phyloP scores from a whole-genome alignment of 2,113 vertebrate species.

The Pterocles gutturalis region DNA sequence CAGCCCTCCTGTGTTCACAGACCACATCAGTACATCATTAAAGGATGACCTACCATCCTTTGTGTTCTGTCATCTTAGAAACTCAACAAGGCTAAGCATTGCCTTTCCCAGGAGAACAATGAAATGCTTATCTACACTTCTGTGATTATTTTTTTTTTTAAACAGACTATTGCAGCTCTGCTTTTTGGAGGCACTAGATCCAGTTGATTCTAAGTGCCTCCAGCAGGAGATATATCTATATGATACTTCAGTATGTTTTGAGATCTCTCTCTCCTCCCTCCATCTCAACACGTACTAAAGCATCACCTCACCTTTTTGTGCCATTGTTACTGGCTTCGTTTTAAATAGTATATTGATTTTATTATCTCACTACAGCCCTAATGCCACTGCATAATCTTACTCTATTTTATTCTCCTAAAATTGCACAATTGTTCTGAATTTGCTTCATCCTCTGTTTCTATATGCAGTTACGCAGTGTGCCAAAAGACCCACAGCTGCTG shows the following conservation, averaged over 20 bases:
- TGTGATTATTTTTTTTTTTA: neutral
- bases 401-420: neutral
- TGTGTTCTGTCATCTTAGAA: neutral
- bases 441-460: neutral
- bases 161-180: neutral
- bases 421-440: neutral
- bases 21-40: neutral
- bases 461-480: neutral
- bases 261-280: neutral
- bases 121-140: neutral
- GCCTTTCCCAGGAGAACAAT: neutral
- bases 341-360: neutral
- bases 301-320: neutral
- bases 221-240: neutral
- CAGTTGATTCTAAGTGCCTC: neutral
- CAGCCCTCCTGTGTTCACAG: neutral
- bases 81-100: neutral
- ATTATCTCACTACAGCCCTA: neutral
- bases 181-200: neutral
- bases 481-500: neutral
- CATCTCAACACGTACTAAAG: neutral
- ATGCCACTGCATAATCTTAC: neutral
- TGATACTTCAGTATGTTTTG: rapidly evolving
- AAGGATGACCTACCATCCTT: neutral
- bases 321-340: neutral